Evolutionary conservation across 2,113 vertebrate genomes (phyloP).

Genomic region (Poeciliopsis prolifica): DNA sequence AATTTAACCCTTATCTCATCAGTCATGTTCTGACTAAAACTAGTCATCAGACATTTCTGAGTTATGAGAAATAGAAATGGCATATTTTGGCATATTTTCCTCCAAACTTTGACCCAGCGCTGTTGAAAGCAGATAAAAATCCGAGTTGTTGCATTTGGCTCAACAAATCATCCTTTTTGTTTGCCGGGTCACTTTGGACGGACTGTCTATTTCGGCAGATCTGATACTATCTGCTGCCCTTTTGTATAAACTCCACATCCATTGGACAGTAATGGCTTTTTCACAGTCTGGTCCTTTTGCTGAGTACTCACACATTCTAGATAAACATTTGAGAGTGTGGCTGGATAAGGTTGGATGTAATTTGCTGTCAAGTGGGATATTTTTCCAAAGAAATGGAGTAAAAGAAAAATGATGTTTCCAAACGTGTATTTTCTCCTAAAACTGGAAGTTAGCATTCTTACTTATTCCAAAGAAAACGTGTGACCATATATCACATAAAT

Average conservation of each 20-base stretch:
- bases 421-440: not conserved
- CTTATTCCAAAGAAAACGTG: not conserved
- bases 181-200: conserved; percentile 54
- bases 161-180: conserved; percentile 67
- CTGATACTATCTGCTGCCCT: conserved; percentile 52
- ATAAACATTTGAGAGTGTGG: conserved; percentile 26
- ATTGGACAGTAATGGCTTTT: conserved; percentile 61
- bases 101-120: not conserved
- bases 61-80: not conserved
- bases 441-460: not conserved
- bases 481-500: not conserved
- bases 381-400: not conserved
- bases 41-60: conserved; percentile 1
- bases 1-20: not conserved
- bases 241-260: conserved; percentile 42
- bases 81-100: conserved; percentile 2
- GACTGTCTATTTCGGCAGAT: conserved; percentile 43
- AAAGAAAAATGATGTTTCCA: not conserved
- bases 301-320: conserved; percentile 11
- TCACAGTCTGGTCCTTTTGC: conserved; percentile 48
- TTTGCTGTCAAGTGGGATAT: not conserved
- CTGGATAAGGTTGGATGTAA: conserved; percentile 11
- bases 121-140: conserved; percentile 51
- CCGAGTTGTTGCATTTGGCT: conserved; percentile 37
- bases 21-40: conserved; percentile 8